These are phyloP conservation scores for Lutraria rhynchaena DNA, from an alignment of 1,140 invertebrate genomes.

Conservation along the genomic window DNA sequence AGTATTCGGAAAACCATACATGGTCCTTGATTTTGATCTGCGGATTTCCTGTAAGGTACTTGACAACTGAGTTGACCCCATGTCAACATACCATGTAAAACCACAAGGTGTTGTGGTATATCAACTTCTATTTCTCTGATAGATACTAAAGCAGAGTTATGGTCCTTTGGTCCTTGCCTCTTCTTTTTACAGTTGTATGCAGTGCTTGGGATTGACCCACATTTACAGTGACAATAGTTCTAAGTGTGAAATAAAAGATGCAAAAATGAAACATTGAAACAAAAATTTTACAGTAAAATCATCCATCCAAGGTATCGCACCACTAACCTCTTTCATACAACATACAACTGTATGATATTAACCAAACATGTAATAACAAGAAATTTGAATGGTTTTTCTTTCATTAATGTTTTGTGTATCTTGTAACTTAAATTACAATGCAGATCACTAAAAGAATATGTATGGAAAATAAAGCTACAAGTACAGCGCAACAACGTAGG, in stretches of 20 bases:
- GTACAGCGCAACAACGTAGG: too few relatives aligned
- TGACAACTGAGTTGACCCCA: slow-evolving; percentile 92
- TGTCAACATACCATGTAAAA: slow-evolving; percentile 98
- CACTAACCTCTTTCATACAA: too few relatives aligned
- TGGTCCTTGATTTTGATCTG: slow-evolving; percentile 68
- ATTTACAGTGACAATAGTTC: slow-evolving; percentile 96
- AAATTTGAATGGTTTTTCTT: too few relatives aligned
- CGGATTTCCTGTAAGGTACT: slow-evolving; percentile 80
- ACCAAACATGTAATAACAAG: too few relatives aligned
- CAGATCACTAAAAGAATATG: too few relatives aligned
- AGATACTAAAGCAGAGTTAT: slow-evolving; percentile 93
- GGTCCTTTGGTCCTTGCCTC: slow-evolving; percentile 91
- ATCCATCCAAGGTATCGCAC: too few relatives aligned
- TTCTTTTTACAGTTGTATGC: slow-evolving; percentile 85
- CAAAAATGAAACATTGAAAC: too few relatives aligned
- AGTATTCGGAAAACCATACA: slow-evolving; percentile 59
- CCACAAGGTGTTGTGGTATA: slow-evolving; percentile 98
- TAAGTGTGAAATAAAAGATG: slow-evolving; percentile 74
- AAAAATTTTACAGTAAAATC: too few relatives aligned
- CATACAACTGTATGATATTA: too few relatives aligned
- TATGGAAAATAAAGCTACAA: too few relatives aligned
- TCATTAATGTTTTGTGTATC: too few relatives aligned
- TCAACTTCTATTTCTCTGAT: slow-evolving; percentile 95
- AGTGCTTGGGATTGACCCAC: slow-evolving; percentile 95
- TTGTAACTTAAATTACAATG: too few relatives aligned